A percentile compares a stretch with the other conserved stretches of the same genome.
These are phyloP conservation scores for Aleiodes leptofemur DNA, from an alignment of 2,888 invertebrate species.

Conservation along the genomic window DNA sequence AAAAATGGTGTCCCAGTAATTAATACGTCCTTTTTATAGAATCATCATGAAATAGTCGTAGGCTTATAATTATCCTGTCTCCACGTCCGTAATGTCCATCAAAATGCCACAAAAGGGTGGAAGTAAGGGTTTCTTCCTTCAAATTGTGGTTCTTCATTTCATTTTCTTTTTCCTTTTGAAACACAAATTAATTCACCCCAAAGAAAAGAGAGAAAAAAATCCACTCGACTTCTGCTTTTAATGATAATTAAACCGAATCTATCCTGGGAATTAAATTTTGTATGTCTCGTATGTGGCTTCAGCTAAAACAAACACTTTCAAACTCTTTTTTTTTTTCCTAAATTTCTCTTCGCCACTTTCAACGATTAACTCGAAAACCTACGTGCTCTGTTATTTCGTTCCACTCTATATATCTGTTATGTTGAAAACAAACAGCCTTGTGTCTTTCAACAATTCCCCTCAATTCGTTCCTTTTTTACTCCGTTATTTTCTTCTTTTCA, in stretches of 20 bases:
- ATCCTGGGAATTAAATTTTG: not conserved
- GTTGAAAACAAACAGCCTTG: conserved; percentile 38
- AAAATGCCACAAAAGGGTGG: conserved; percentile 51
- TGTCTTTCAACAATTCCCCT: conserved; percentile 19
- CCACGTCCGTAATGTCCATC: conserved; percentile 58
- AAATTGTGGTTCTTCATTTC: conserved; percentile 17
- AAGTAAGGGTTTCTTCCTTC: conserved; percentile 49
- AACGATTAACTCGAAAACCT: conserved; percentile 33
- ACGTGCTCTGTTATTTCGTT: conserved; percentile 34
- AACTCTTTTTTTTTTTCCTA: not conserved
- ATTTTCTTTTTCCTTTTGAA: not conserved
- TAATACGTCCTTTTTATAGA: conserved; percentile 1
- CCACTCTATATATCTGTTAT: conserved; percentile 14
- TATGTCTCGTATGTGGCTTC: conserved; percentile 13
- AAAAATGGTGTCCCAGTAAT: conserved; percentile 54
- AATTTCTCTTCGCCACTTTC: conserved; percentile 18
- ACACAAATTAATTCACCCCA: conserved; percentile 33
- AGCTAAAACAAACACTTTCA: conserved; percentile 55
- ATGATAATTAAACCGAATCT: conserved; percentile 25
- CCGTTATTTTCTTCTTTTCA: conserved; percentile 10
- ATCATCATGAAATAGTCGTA: conserved; percentile 51
- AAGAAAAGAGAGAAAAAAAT: not conserved
- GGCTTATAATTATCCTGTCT: conserved; percentile 68
- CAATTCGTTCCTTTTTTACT: conserved; percentile 27
- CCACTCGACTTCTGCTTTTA: conserved; percentile 17